Percentiles rank a stretch among this genome's conserved stretches.
These are phyloP conservation scores for Aradophagus sp. DNA, from an alignment of 1,140 invertebrate genomes.

Conservation along the genomic window DNA sequence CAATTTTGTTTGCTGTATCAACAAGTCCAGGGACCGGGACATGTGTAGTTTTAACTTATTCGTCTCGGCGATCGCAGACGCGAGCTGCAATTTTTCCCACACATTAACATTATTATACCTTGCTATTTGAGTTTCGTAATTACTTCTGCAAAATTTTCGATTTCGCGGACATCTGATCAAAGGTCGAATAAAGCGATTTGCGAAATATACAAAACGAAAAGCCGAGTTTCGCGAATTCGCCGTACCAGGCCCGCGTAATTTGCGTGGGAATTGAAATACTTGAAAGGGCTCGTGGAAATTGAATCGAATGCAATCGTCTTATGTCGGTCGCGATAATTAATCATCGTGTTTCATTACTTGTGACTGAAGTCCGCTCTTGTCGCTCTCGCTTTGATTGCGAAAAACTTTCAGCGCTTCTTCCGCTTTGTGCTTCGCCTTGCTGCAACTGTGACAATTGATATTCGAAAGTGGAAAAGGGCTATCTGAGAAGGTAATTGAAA, in stretches of 20 bases:
- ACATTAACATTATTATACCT: slow-evolving; percentile 12
- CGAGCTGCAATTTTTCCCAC: slow-evolving; percentile 49
- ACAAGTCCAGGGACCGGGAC: slow-evolving; percentile 53
- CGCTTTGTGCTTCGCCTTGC: slow-evolving; percentile 47
- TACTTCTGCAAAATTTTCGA: no score
- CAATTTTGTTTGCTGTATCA: slow-evolving; percentile 55
- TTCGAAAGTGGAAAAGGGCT: no score
- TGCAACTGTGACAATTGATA: slow-evolving; percentile 47
- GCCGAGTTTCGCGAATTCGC: no score
- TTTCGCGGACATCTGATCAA: no score
- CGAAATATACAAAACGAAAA: no score
- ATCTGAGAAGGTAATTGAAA: no score
- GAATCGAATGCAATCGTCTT: no score
- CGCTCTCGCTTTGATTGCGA: slow-evolving; percentile 41
- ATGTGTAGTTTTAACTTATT: slow-evolving; percentile 56
- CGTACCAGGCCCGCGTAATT: no score
- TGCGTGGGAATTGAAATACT: no score
- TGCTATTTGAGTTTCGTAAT: not conserved
- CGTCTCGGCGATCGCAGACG: slow-evolving; percentile 29
- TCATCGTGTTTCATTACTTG: slow-evolving; percentile 43
- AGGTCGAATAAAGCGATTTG: no score
- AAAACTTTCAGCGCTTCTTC: slow-evolving; percentile 45
- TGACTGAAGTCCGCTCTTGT: slow-evolving; percentile 54
- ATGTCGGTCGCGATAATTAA: slow-evolving; percentile 5
- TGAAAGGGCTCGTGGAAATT: no score